Conservation (phyloP, 2,797 vertebrate species). For the Helarctos malayanus region DNA sequence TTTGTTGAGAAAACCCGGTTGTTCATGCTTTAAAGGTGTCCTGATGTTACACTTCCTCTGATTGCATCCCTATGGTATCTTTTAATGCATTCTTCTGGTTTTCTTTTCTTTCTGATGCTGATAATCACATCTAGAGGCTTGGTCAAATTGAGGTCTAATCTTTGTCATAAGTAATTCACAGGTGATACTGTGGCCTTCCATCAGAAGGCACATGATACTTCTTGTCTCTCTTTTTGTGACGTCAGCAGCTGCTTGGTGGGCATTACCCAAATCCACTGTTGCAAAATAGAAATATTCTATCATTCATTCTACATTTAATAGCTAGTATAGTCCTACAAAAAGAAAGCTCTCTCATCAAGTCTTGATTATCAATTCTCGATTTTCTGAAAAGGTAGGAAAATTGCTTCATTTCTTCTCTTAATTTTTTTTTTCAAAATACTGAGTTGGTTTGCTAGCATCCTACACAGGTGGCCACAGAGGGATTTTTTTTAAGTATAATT, state of each 20-base stretch:
- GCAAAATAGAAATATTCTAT: not conserved
- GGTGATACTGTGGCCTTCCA: not conserved
- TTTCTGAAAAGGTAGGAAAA: constrained; percentile 10
- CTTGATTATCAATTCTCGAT: not conserved
- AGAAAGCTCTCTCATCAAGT: not conserved
- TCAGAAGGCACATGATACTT: not conserved
- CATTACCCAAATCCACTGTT: not conserved
- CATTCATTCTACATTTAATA: not conserved
- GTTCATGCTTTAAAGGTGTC: not conserved
- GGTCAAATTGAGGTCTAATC: not conserved
- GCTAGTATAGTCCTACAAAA: not conserved
- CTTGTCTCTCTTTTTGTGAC: not conserved
- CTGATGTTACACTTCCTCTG: not conserved
- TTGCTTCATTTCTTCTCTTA: not conserved
- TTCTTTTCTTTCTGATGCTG: constrained; percentile 40
- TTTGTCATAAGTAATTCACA: not conserved
- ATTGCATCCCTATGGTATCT: not conserved
- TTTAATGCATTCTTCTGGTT: constrained; percentile 23
- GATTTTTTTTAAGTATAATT: not conserved
- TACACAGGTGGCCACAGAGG: not conserved
- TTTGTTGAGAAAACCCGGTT: not conserved
- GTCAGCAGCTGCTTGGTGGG: not conserved
- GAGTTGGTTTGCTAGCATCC: not conserved
- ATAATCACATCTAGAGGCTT: not conserved
- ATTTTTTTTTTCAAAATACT: constrained; percentile 32